A percentile compares a stretch with the other conserved stretches of the same genome.
Evolutionary conservation across 2,888 invertebrate genomes (phyloP).

Genomic region (Tenthredo livida): DNA sequence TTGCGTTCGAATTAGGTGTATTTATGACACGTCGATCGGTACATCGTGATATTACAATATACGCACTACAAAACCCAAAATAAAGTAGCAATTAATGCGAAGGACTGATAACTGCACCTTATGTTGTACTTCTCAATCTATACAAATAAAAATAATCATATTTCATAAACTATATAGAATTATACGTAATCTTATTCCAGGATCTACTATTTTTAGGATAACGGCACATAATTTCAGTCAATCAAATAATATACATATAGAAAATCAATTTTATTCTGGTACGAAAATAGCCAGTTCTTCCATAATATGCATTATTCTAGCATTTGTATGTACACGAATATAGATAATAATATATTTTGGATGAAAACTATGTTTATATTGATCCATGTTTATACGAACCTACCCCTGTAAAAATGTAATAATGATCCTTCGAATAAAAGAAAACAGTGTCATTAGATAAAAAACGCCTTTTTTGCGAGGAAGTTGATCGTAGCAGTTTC

Average conservation of each 20-base stretch:
- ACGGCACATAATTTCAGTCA: constrained; percentile 3
- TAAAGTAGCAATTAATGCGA: not conserved
- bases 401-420: not conserved
- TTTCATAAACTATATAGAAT: too few relatives aligned
- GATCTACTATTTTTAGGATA: not conserved
- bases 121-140: not conserved
- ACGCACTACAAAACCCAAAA: not conserved
- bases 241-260: constrained; percentile 3
- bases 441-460: not conserved
- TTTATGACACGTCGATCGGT: not conserved
- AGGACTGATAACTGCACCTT: not conserved
- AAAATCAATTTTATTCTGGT: not conserved
- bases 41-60: not conserved
- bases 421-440: not conserved
- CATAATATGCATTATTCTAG: not conserved
- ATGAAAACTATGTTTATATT: not conserved
- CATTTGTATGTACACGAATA: not conserved
- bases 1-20: not conserved
- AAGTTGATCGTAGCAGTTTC: not conserved
- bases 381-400: not conserved
- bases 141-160: not conserved
- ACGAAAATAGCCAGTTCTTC: not conserved
- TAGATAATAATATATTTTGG: not conserved
- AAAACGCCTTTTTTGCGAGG: not conserved
- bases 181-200: not conserved